phyloP scores from a whole-genome alignment of 2,113 vertebrate species.

The Zosterops japonicus region DNA sequence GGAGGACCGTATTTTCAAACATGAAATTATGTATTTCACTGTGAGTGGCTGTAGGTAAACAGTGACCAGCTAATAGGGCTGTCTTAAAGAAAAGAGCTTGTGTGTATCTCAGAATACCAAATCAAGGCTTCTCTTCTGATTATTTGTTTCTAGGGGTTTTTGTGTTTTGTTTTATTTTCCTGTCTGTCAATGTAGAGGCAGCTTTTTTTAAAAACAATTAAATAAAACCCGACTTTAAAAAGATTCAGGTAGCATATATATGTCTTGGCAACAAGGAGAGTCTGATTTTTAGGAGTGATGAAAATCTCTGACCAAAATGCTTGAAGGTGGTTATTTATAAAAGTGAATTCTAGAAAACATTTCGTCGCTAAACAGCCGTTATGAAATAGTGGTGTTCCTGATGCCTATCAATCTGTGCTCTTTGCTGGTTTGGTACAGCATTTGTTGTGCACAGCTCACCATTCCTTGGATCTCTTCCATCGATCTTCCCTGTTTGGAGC shows the following conservation, averaged over 20 bases:
- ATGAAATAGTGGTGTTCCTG: background rate
- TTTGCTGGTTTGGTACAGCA: background rate
- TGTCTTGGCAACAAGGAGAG: background rate
- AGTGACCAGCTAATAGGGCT: background rate
- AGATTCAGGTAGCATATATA: background rate
- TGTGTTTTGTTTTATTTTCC: background rate
- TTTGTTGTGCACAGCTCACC: background rate
- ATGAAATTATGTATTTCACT: background rate
- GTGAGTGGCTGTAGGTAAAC: background rate
- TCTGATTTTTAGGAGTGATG: background rate
- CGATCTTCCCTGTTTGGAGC: fast-evolving
- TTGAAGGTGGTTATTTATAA: background rate
- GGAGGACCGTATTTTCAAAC: background rate
- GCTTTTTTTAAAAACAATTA: background rate
- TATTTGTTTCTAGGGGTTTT: background rate
- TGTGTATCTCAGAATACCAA: background rate
- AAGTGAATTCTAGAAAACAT: background rate
- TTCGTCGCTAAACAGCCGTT: background rate
- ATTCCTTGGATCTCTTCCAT: background rate
- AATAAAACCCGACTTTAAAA: background rate
- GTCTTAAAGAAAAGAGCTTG: background rate
- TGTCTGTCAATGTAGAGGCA: background rate
- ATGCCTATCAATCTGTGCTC: background rate
- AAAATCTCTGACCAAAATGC: background rate
- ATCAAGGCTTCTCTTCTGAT: background rate